A percentile compares a stretch with the other conserved stretches of the same genome.
Evolutionary conservation across 2,888 invertebrate species (phyloP).

Genomic region (Ecliptopera silaceata): DNA sequence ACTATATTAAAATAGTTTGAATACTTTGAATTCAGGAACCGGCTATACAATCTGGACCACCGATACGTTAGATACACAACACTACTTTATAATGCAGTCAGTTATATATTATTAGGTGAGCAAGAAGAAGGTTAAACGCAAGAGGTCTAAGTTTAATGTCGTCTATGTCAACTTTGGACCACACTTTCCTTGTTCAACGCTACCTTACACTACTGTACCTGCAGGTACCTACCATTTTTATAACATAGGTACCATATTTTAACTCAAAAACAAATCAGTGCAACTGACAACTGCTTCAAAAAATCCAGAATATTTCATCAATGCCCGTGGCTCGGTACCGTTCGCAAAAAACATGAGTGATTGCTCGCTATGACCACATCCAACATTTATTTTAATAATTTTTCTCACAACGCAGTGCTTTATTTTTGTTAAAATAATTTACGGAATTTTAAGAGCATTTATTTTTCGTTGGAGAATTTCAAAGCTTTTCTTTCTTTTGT

Average conservation of each 20-base stretch:
- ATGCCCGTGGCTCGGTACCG: conserved; percentile 9
- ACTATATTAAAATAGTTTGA: conserved; percentile 5
- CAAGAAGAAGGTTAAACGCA: too few species aligned
- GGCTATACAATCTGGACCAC: too few species aligned
- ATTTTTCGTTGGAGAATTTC: not conserved
- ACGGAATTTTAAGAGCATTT: too few species aligned
- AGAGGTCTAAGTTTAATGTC: too few species aligned
- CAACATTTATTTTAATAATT: conserved; percentile 18
- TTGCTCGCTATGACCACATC: conserved; percentile 19
- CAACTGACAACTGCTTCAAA: conserved; percentile 25
- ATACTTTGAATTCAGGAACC: conserved; percentile 3
- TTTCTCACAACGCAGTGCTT: not conserved
- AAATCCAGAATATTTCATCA: conserved; percentile 24
- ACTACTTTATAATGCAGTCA: too few species aligned
- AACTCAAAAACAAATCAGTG: conserved; percentile 30
- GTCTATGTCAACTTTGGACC: too few species aligned
- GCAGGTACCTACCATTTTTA: too few species aligned
- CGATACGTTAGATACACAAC: too few species aligned
- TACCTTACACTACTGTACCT: too few species aligned
- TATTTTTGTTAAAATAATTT: conserved; percentile 1
- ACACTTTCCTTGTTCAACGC: too few species aligned
- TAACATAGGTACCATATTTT: not conserved
- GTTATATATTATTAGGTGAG: too few species aligned
- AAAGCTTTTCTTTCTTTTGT: too few species aligned
- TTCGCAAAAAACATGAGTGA: conserved; percentile 26